These are phyloP conservation scores for Pimephales promelas DNA, from an alignment of 2,113 vertebrate species.

Conservation along the genomic window DNA sequence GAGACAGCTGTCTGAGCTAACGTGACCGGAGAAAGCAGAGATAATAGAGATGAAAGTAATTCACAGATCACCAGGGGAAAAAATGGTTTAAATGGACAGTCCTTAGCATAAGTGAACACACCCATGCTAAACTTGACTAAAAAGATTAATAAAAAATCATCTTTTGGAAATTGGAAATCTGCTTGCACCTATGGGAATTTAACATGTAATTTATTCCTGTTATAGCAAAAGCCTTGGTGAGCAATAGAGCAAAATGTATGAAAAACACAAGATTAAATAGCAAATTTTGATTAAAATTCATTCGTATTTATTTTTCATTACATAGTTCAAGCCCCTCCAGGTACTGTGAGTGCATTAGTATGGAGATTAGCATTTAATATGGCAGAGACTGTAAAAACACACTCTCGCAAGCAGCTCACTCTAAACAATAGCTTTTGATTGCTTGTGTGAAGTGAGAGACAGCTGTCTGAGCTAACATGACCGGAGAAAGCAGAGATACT, in stretches of 20 bases:
- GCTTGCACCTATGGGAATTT: no score
- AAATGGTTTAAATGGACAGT: slow-evolving; percentile 18
- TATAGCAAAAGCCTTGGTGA: background rate
- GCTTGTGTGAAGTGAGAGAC: background rate
- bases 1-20: background rate
- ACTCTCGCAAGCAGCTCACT: background rate
- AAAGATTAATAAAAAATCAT: no score
- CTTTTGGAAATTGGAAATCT: no score
- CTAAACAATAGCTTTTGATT: background rate
- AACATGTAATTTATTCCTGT: background rate
- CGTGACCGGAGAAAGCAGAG: background rate
- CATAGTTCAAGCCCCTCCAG: no score
- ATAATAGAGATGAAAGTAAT: background rate
- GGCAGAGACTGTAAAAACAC: no score
- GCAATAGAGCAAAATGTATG: background rate
- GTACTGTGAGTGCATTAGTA: no score
- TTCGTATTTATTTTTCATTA: no score
- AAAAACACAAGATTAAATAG: no score
- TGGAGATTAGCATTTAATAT: no score
- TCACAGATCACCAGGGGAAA: slow-evolving; percentile 1
- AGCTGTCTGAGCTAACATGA: background rate
- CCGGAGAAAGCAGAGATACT: background rate
- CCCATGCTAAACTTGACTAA: no score
- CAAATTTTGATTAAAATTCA: no score
- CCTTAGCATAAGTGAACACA: no score